Evolutionary conservation across 2,888 invertebrate species (phyloP).

Genomic region (Leptopilina drosophilae): DNA sequence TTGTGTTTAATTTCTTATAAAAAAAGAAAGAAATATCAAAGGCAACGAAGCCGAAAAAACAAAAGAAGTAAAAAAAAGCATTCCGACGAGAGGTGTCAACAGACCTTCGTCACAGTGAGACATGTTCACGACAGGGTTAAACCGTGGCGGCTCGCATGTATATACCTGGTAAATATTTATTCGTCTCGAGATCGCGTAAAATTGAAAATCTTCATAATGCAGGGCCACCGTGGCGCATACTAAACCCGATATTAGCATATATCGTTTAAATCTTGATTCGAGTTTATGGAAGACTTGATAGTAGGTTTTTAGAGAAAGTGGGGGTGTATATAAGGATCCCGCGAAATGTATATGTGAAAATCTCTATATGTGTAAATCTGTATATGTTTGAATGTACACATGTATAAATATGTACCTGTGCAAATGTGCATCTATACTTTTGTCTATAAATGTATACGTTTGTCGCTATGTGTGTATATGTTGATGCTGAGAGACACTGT

Average conservation of each 20-base stretch:
- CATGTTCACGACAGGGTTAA: conserved; percentile 26
- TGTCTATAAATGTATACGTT: too few species aligned
- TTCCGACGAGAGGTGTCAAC: conserved; percentile 6
- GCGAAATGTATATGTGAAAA: too few species aligned
- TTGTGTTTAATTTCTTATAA: not conserved
- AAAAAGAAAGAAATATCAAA: not conserved
- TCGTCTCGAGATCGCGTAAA: conserved; percentile 61
- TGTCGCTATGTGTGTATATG: too few species aligned
- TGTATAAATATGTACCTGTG: too few species aligned
- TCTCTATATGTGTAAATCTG: too few species aligned
- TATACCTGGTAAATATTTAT: conserved; percentile 62
- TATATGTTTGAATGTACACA: too few species aligned
- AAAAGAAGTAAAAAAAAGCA: not conserved
- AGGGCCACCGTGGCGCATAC: conserved; percentile 62
- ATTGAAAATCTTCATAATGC: conserved; percentile 70
- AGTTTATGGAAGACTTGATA: conserved; percentile 57
- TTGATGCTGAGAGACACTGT: conserved; percentile 67
- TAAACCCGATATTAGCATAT: conserved; percentile 65
- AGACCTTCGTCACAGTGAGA: conserved; percentile 28
- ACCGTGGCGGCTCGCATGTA: conserved; percentile 17
- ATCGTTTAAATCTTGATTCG: conserved; percentile 67
- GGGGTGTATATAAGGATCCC: not conserved
- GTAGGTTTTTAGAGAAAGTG: conserved; percentile 21
- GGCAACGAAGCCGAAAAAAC: not conserved
- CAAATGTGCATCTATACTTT: too few species aligned